Percentiles rank a stretch among this genome's conserved stretches.
Evolutionary conservation across 1,140 invertebrate species (phyloP).

Genomic region (Myzus persicae): DNA sequence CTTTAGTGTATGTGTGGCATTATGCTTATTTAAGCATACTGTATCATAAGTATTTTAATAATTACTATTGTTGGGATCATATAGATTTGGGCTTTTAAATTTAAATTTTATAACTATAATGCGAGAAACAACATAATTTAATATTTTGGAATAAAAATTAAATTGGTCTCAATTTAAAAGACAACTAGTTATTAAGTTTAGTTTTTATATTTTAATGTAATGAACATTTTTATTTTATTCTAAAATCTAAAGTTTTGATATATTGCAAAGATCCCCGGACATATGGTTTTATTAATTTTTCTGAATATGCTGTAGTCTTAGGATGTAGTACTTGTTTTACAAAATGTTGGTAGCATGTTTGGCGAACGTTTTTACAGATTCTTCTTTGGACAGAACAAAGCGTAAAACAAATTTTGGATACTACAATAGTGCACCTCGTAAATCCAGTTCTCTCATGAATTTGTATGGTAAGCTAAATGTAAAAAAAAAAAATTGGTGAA

Average conservation of each 20-base stretch:
- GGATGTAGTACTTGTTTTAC: slow-evolving; percentile 45
- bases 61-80: neutral
- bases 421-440: slow-evolving; percentile 78
- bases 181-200: neutral
- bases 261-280: neutral
- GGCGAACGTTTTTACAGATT: slow-evolving; percentile 69
- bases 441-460: slow-evolving; percentile 93
- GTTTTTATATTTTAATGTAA: neutral
- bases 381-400: slow-evolving; percentile 68
- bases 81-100: neutral
- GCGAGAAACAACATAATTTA: neutral
- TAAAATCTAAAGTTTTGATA: neutral
- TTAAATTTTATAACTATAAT: neutral
- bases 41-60: neutral
- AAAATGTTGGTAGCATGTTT: slow-evolving; percentile 57
- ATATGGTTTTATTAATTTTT: neutral
- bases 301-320: neutral
- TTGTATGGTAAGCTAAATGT: slow-evolving; percentile 81
- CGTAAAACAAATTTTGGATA: slow-evolving; percentile 81
- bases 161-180: neutral
- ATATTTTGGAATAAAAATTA: neutral
- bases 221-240: neutral
- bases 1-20: neutral
- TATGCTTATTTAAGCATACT: neutral
- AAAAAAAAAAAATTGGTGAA: slow-evolving; percentile 34